Evolutionary conservation across 2,113 vertebrate genomes (phyloP), one percentile per base, ranked within the genome.

Genomic region (Phalacrocorax aristotelis): DNA sequence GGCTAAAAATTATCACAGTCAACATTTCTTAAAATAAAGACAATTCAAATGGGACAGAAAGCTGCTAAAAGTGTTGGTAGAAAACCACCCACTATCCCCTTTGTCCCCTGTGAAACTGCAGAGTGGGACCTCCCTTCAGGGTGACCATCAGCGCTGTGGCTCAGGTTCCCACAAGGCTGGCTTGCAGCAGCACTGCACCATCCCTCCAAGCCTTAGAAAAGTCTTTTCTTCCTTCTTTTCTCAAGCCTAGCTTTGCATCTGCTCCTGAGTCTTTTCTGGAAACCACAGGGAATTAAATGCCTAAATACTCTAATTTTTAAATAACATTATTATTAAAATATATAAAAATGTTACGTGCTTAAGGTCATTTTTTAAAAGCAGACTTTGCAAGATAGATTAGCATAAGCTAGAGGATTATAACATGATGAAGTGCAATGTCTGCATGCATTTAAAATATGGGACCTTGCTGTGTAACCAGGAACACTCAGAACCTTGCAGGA

Each of bases 341-440:
- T 5, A 38, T 3, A 7, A 60, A 78, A 51, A 32, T 10, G 1
- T 64, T 52, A 66, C 22, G 8, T 36, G 13, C 13, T 38, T 51
- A 23, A 20, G 25, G 9, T 42, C 2, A 62, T 34, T 81, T 91
- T 62, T 84, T 9, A 46, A 74, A 84, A 82, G 20, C 36, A 66
- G 13, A 15, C 22, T 93, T 65, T 82, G 12, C 25, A 75, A 20
- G 30, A 34, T 3, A 40, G 42, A 66, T 46, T 16, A 58, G 27
- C 34, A 23, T 11, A 48, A 83, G 22, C 11, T 36, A 30, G 27
- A 25, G 21, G 14, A 29, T 57, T 87, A 14, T 11, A 20, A 40
- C 9, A 40, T 0, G 1, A 34, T 11, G 62, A 76, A 69, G 5
- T 4, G 3, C 5, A 30, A 22, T 16, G 10, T 69, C 11, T 42